Evolutionary conservation across 2,113 vertebrate genomes (phyloP).

Genomic region (Marcusenius ussheri): DNA sequence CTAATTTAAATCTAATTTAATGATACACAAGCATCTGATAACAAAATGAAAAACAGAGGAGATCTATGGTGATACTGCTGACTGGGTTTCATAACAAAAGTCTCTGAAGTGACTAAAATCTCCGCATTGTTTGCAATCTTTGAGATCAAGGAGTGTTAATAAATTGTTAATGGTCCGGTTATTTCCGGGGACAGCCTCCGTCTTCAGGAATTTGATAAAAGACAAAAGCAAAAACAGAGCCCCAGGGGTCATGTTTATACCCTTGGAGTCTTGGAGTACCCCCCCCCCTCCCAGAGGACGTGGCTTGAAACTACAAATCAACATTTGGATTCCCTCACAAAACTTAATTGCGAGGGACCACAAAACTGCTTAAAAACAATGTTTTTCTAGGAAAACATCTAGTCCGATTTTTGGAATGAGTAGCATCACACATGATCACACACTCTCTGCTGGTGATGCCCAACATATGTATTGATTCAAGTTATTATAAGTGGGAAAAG

Average conservation of each 20-base stretch:
- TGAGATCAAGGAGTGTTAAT: neutral
- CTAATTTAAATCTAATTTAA: neutral
- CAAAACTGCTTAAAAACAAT: neutral
- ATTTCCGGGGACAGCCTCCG: neutral
- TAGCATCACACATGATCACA: neutral
- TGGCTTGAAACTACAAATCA: neutral
- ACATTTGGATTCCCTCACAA: neutral
- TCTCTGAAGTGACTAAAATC: neutral
- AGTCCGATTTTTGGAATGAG: neutral
- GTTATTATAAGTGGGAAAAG: neutral
- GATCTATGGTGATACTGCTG: neutral
- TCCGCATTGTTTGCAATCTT: neutral
- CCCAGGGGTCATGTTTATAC: neutral
- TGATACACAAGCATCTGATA: neutral
- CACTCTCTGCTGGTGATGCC: neutral
- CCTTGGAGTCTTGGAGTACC: too few relatives aligned
- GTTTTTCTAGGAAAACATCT: neutral
- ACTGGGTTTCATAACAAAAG: neutral
- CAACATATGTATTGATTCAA: neutral
- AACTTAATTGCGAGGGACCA: neutral
- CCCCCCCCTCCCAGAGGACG: too few relatives aligned
- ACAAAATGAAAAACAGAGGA: neutral
- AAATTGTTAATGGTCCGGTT: neutral
- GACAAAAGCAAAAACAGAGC: neutral
- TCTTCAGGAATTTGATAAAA: neutral